phyloP scores from a whole-genome alignment of 2,888 invertebrate species.

The Agrochola circellaris region DNA sequence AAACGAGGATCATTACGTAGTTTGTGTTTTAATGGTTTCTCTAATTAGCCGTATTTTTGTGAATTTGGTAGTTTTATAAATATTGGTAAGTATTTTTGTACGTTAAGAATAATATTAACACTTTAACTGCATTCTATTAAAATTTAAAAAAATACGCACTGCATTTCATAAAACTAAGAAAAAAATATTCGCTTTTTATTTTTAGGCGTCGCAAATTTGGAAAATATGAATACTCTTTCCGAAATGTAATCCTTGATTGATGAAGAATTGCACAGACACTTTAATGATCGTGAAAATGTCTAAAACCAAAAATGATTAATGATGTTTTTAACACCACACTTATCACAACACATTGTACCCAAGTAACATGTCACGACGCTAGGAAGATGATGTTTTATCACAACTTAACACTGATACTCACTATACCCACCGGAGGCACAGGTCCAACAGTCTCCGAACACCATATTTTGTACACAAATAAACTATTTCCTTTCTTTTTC shows the following conservation, averaged over 20 bases:
- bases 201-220: neutral
- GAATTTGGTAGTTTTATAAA: neutral
- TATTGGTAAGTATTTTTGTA: neutral
- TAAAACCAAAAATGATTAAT: neutral
- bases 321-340: neutral
- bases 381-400: neutral
- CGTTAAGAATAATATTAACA: neutral
- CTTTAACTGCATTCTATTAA: neutral
- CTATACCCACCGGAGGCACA: constrained; percentile 78
- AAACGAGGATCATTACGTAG: neutral
- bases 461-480: constrained; percentile 72
- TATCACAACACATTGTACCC: neutral
- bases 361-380: neutral
- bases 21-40: neutral
- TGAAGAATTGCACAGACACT: neutral
- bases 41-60: neutral
- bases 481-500: neutral
- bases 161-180: too few species aligned
- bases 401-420: constrained; percentile 29
- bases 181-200: neutral
- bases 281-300: neutral
- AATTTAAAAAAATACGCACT: neutral
- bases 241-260: neutral
- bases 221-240: too few species aligned
- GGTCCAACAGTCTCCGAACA: constrained; percentile 86